phyloP scores from a whole-genome alignment of 2,888 invertebrate species.

The Tuberolachnus salignus region DNA sequence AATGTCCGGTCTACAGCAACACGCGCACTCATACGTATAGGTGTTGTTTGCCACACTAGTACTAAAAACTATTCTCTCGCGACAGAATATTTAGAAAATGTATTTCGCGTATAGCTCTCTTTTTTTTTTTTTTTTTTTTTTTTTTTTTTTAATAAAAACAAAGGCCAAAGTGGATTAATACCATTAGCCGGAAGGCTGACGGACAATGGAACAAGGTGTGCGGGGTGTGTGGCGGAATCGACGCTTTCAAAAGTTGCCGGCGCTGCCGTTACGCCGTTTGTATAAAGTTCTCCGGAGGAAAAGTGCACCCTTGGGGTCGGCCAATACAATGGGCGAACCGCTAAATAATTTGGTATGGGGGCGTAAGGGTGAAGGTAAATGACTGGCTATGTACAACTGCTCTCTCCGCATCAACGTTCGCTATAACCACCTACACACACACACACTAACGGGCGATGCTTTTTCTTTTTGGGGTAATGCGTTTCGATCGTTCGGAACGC shows the following conservation, averaged over 20 bases:
- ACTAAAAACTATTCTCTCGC: background rate
- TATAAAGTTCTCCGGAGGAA: slow-evolving; percentile 47
- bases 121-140: slow-evolving; percentile 38
- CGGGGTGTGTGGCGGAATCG: slow-evolving; percentile 26
- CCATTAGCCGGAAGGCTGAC: slow-evolving; percentile 46
- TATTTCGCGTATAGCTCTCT: slow-evolving; percentile 8
- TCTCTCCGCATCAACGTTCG: slow-evolving; percentile 47
- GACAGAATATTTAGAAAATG: slow-evolving; percentile 10
- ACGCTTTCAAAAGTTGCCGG: slow-evolving; percentile 43
- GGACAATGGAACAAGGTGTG: slow-evolving; percentile 29
- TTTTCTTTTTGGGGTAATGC: slow-evolving; percentile 50
- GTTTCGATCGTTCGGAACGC: slow-evolving; percentile 50
- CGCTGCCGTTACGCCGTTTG: slow-evolving; percentile 45
- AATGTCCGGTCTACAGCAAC: too few relatives aligned
- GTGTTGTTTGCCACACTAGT: background rate
- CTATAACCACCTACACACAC: slow-evolving; percentile 31
- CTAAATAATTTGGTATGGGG: slow-evolving; percentile 52
- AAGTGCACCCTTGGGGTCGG: slow-evolving; percentile 55
- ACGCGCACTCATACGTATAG: too few relatives aligned
- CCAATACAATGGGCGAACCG: slow-evolving; percentile 50
- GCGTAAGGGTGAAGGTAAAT: slow-evolving; percentile 49
- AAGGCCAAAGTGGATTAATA: slow-evolving; percentile 48
- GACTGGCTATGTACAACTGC: slow-evolving; percentile 54
- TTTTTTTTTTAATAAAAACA: slow-evolving; percentile 45
- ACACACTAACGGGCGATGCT: slow-evolving; percentile 13